A percentile compares a stretch with the other conserved stretches of the same genome.
Evolutionary conservation across 2,113 vertebrate species (phyloP).

Genomic region (Paracanthobrama guichenoti): DNA sequence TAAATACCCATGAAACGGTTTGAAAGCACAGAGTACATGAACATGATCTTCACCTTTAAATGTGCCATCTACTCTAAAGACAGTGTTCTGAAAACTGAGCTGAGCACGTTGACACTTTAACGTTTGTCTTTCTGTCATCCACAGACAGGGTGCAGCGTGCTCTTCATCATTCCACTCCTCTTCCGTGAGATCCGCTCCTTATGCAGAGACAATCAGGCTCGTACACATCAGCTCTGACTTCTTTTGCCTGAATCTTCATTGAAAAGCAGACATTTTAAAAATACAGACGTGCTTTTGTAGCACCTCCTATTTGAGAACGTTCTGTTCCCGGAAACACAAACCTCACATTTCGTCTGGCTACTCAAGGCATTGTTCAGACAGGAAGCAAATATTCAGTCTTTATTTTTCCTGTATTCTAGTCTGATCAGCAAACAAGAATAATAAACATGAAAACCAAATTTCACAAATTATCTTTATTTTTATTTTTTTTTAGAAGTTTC

Average conservation of each 20-base stretch:
- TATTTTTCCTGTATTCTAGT: background rate
- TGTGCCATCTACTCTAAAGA: background rate
- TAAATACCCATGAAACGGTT: too few species aligned
- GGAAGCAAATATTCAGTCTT: background rate
- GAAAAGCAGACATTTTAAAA: background rate
- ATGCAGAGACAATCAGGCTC: constrained; percentile 69
- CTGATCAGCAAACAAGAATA: too few species aligned
- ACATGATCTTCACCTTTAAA: background rate
- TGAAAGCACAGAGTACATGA: background rate
- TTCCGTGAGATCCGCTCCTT: constrained; percentile 76
- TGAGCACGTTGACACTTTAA: too few species aligned
- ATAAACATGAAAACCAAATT: background rate
- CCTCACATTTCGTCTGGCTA: background rate
- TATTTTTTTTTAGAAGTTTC: background rate
- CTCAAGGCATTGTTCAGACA: background rate
- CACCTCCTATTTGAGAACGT: background rate
- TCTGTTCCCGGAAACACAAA: background rate
- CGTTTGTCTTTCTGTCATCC: background rate
- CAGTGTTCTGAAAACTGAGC: background rate
- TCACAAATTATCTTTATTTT: background rate
- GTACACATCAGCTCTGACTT: constrained; percentile 64
- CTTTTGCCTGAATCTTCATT: background rate
- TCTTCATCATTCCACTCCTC: constrained; percentile 87
- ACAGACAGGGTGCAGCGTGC: constrained; percentile 85
- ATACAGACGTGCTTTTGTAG: background rate